phyloP scores from a whole-genome alignment of 2,797 vertebrate species.

The Sternarchorhynchus goeldii region DNA sequence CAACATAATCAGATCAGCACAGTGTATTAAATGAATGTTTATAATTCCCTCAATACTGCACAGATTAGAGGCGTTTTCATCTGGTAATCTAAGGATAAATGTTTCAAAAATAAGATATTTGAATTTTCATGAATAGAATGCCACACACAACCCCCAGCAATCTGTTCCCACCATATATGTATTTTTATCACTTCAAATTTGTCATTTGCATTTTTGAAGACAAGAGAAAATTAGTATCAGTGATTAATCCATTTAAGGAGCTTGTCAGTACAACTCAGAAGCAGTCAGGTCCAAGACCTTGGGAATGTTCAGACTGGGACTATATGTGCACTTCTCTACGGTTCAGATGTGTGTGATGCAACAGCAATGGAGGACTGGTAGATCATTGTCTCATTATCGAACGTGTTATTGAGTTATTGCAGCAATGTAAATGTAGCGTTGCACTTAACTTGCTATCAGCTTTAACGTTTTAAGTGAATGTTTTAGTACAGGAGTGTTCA shows the following conservation, averaged over 20 bases:
- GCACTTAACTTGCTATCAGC: neutral
- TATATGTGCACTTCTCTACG: neutral
- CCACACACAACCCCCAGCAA: constrained; percentile 40
- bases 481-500: neutral
- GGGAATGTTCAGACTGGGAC: constrained; percentile 17
- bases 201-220: constrained; percentile 53
- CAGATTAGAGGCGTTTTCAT: constrained; percentile 50
- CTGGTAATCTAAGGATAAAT: constrained; percentile 52
- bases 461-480: too few species aligned
- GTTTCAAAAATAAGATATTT: constrained; percentile 40
- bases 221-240: constrained; percentile 47
- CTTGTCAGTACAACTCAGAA: neutral
- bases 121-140: constrained; percentile 40
- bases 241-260: constrained; percentile 38
- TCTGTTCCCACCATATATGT: constrained; percentile 53
- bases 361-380: neutral
- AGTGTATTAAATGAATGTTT: constrained; percentile 50
- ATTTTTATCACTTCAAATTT: constrained; percentile 52
- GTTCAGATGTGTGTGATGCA: constrained; percentile 8
- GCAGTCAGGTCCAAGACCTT: neutral
- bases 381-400: constrained; percentile 2
- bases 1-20: constrained; percentile 51
- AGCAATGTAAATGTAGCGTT: neutral
- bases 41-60: constrained; percentile 46
- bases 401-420: neutral